Percentiles rank a stretch among this genome's conserved stretches.
Evolutionary conservation across 1,140 invertebrate species (phyloP).

Genomic region (Tenebrio molitor): DNA sequence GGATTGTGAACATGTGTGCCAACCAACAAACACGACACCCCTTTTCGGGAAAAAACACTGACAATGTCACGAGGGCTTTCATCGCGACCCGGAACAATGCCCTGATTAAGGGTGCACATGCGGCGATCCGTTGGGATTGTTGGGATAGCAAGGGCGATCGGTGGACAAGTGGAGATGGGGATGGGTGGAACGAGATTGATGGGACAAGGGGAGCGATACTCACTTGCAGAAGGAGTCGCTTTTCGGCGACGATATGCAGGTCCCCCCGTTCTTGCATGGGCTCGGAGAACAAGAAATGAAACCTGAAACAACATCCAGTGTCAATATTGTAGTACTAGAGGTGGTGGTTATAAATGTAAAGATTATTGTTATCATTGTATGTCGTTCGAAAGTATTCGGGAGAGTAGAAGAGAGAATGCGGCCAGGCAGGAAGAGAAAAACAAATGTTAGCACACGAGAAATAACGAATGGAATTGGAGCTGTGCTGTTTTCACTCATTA

Average conservation of each 20-base stretch:
- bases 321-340: too few species aligned
- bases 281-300: conserved; percentile 88
- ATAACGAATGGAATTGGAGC: too few species aligned
- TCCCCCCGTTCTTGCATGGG: conserved; percentile 86
- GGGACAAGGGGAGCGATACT: conserved; percentile 68
- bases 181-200: background rate
- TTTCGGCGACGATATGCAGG: conserved; percentile 77
- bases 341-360: too few species aligned
- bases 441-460: too few species aligned
- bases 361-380: too few species aligned
- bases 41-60: background rate
- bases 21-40: conserved; percentile 9
- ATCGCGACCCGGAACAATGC: conserved; percentile 1
- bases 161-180: background rate
- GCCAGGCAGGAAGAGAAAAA: too few species aligned
- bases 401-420: too few species aligned
- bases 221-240: conserved; percentile 89
- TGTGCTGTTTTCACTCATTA: too few species aligned
- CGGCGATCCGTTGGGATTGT: conserved; percentile 1
- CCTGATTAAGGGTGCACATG: conserved; percentile 28
- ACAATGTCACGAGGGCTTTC: conserved; percentile 18
- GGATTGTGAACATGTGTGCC: conserved; percentile 24
- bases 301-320: conserved; percentile 73
- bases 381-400: too few species aligned
- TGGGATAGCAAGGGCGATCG: too few species aligned